phyloP scores from a whole-genome alignment of 1,140 invertebrate species.

The Dysdera silvatica region DNA sequence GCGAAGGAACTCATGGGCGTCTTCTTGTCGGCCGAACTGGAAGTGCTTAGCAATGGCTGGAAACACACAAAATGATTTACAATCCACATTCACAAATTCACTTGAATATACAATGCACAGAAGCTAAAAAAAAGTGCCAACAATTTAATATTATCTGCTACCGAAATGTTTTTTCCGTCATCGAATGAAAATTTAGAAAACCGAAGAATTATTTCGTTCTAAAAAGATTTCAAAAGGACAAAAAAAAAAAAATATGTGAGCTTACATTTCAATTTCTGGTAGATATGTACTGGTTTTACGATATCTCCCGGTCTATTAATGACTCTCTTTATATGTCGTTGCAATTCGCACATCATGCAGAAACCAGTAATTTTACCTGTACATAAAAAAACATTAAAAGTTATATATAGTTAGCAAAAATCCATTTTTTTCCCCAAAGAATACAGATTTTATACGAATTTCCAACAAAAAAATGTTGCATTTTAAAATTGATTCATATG shows the following conservation, averaged over 20 bases:
- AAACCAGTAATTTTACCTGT: slow-evolving; percentile 43
- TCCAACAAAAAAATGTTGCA: neutral
- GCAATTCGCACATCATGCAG: slow-evolving; percentile 48
- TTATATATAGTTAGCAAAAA: too few species aligned
- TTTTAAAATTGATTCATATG: slow-evolving; percentile 7
- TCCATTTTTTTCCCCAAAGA: too few species aligned
- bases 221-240: too few species aligned
- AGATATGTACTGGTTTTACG: slow-evolving; percentile 44
- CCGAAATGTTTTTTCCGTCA: too few species aligned
- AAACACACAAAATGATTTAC: slow-evolving; percentile 28
- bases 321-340: slow-evolving; percentile 41
- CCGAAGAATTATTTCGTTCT: too few species aligned
- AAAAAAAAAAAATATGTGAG: neutral
- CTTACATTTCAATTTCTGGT: slow-evolving; percentile 45
- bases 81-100: neutral
- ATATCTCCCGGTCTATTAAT: slow-evolving; percentile 39
- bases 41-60: slow-evolving; percentile 78
- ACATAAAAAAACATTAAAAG: too few species aligned
- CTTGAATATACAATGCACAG: too few species aligned
- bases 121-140: too few species aligned
- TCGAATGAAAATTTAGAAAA: too few species aligned
- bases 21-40: slow-evolving; percentile 84
- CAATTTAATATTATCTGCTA: too few species aligned
- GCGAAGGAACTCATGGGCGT: slow-evolving; percentile 91
- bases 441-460: neutral